A percentile compares a stretch with the other conserved stretches of the same genome.
phyloP scores from a whole-genome alignment of 2,113 vertebrate genomes.

The Labeo catla region DNA sequence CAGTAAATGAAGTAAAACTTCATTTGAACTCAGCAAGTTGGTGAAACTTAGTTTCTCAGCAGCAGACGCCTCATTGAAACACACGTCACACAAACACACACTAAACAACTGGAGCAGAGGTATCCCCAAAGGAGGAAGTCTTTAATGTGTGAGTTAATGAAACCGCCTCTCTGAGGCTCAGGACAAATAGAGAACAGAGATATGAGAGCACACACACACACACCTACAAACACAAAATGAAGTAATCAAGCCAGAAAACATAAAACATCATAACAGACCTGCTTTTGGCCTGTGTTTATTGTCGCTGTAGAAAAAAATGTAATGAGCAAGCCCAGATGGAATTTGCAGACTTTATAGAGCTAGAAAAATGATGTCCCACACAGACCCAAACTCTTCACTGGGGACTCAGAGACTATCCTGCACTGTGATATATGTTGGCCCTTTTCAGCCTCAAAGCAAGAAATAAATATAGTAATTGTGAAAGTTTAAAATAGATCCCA shows the following conservation, averaged over 20 bases:
- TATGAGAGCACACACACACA: not conserved
- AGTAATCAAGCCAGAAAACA: constrained; percentile 20
- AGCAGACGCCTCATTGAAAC: not conserved
- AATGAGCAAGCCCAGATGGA: constrained; percentile 5
- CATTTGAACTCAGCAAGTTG: not conserved
- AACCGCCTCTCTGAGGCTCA: constrained; percentile 4
- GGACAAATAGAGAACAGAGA: constrained; percentile 14
- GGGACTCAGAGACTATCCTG: not conserved
- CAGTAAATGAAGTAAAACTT: not conserved
- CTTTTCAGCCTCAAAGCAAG: not conserved
- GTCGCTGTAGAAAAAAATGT: not conserved
- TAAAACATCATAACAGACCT: constrained; percentile 9
- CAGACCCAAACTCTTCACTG: not conserved
- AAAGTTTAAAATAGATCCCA: not conserved
- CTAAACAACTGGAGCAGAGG: not conserved
- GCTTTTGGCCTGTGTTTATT: not conserved
- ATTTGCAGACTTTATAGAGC: constrained; percentile 16
- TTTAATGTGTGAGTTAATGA: constrained; percentile 22
- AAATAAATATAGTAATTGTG: not conserved
- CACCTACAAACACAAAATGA: not conserved
- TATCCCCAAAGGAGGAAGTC: not conserved
- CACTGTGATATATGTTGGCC: not conserved
- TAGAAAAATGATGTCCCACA: not conserved
- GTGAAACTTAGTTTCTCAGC: not conserved
- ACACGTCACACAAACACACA: constrained; percentile 11